These are phyloP conservation scores for Zygothrica quintamaculata DNA, from an alignment of 2,888 invertebrate species.

Conservation along the genomic window DNA sequence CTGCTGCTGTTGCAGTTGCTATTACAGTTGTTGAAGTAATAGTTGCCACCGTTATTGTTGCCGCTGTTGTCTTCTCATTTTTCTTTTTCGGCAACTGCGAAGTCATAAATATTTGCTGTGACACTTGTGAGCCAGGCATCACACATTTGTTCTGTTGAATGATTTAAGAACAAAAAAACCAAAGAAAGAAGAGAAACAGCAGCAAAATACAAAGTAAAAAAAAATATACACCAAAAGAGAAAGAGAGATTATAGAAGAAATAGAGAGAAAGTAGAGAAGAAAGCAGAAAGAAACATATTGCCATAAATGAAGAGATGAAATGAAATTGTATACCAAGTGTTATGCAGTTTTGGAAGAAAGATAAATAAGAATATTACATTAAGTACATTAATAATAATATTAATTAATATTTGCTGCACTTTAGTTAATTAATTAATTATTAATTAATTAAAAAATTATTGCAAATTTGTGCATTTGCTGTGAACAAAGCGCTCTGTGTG, in stretches of 20 bases:
- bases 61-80: background rate
- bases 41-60: constrained; percentile 21
- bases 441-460: constrained; percentile 35
- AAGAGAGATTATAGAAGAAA: constrained; percentile 7
- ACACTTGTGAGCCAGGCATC: constrained; percentile 81
- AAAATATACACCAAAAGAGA: constrained; percentile 27
- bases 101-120: constrained; percentile 82
- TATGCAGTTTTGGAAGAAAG: constrained; percentile 8
- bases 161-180: constrained; percentile 35
- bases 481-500: constrained; percentile 65
- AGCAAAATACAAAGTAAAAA: too few species aligned
- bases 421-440: constrained; percentile 17
- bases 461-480: constrained; percentile 54
- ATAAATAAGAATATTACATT: constrained; percentile 34
- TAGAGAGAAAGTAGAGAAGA: constrained; percentile 3
- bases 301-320: constrained; percentile 8
- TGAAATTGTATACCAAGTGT: background rate
- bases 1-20: constrained; percentile 6
- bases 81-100: constrained; percentile 62
- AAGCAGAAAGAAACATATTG: constrained; percentile 2
- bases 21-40: constrained; percentile 22
- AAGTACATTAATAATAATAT: constrained; percentile 27
- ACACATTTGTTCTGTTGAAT: constrained; percentile 84
- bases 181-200: constrained; percentile 40
- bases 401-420: too few species aligned